Conservation (phyloP, 1,140 invertebrate genomes). For the Drosophila pachea region DNA sequence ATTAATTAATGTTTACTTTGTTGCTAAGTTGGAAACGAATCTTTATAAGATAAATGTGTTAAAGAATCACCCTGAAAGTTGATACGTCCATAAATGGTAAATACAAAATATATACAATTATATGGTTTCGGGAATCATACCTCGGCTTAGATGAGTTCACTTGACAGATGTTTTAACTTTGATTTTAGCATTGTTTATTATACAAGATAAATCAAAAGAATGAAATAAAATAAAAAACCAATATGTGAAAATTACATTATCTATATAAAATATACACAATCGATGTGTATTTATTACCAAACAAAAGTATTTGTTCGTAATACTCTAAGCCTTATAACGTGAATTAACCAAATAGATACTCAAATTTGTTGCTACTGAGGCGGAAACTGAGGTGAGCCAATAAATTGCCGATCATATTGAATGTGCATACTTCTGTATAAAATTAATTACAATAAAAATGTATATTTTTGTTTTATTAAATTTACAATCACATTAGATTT, state of each 20-base stretch:
- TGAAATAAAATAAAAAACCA: conserved; percentile 34
- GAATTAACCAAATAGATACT: conserved; percentile 38
- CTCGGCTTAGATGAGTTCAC: conserved; percentile 6
- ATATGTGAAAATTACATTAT: conserved; percentile 37
- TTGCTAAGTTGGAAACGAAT: background rate
- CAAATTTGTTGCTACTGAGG: conserved; percentile 32
- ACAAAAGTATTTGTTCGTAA: conserved; percentile 53
- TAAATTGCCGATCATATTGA: conserved; percentile 30
- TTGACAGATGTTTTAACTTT: conserved; percentile 23
- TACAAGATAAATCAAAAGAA: conserved; percentile 56
- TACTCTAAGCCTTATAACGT: conserved; percentile 49
- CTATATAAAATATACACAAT: conserved; percentile 44
- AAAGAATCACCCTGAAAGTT: too few species aligned
- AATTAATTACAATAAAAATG: conserved; percentile 63
- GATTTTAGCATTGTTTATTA: conserved; percentile 55
- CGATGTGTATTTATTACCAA: conserved; percentile 36
- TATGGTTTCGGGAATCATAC: too few species aligned
- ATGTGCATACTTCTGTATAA: conserved; percentile 38
- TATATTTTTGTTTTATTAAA: conserved; percentile 67
- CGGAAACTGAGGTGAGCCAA: conserved; percentile 35
- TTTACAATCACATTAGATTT: conserved; percentile 74
- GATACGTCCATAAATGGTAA: too few species aligned
- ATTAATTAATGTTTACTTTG: background rate
- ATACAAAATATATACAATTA: too few species aligned
- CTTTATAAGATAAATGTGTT: too few species aligned